Base-by-base conservation (phyloP, 1,140 invertebrate species). In the Temnothorax curvispinosus region DNA sequence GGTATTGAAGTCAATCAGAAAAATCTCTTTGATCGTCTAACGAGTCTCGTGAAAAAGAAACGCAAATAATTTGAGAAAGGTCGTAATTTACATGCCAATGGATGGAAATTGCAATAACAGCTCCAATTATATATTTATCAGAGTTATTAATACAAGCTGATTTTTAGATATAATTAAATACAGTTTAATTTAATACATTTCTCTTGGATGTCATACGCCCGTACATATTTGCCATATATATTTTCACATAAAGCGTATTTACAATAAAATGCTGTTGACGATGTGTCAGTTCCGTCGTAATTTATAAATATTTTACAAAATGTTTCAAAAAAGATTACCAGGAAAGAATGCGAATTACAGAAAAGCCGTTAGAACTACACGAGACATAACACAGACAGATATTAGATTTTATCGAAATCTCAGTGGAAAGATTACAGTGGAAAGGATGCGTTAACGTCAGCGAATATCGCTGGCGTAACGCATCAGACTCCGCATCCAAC, bases 81-180 rank as follows among this genome's bases (percentile, higher is more conserved):
- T 50, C 41, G 27, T 35, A 35, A 50, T 84, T 84, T 84, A 38
- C 69, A 60, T 74, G 41, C 11, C 52, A n/a, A 38, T 11, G 35
- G 13, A 32, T 32, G 69, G 13, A 75, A 38, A 84, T 74, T 35
- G 27, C 58, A 9, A 60, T 47, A 82, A 82, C 38, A 74, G 71
- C 21, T n/a, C 13, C 18, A 6, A 60, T 60, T 35, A 44, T 47
- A 47, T 18, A 50, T n/a, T 74, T 41, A 58, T 60, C 54, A 44
- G 41, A 74, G 27, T 74, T 75, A 60, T 74, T 38, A 38, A 72
- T 52, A 35, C n/a, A 32, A 13, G n/a, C 27, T 27, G 54, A 32
- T 56, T 60, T 84, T 74, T 74, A 84, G 27, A 75, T 84, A 74
- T 84, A 74, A 74, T 74, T 60, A 72, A 60, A 27, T 67, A 80